Evolutionary conservation across 2,888 invertebrate species (phyloP), one percentile per base, ranked within the genome.

Genomic region (Drosophila meridionalis): DNA sequence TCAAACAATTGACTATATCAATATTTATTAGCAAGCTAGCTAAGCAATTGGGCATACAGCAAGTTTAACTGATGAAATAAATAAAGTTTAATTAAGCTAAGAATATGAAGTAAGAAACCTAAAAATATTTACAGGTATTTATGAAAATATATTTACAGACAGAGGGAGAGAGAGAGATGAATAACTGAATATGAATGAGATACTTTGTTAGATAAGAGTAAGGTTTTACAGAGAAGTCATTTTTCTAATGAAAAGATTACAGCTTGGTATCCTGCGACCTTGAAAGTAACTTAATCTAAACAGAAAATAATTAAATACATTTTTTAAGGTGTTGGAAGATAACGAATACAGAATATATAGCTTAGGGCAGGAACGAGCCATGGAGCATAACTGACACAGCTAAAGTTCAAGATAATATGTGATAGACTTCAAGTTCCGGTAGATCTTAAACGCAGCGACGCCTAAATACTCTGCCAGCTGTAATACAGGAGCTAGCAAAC

Each of bases 1-100:
- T 28, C 34, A 26, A 34, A 45, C 58, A 58, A 26, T 36, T 4
- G 11, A 26, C 34, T n/a, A 6, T 26, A 36, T 58, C 14, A 58
- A 58, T n/a, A 58, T 58, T 58, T 36, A 45, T 34, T 57, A 34
- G 8, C 57, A 8, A 12, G 28, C 12, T 32, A 7, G n/a, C 32
- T 42, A 42, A 20, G 12, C 42, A 12, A 4, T 20, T 42, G 42
- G 40, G 28, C 14, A 0, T 4, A 36, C 36, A 38, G 38, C 12
- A 38, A 8, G 7, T 14, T 5, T 28, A n/a, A 9, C 28, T 40
- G 5, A 30, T 28, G 5, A 28, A 28, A 5, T 28, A 5, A n/a
- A 28, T 28, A 40, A 28, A 55, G 2, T 40, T 28, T 40, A 40
- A 55, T 40, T 55, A 4, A 36, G 8, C 1, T 38, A 2, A 14